Evolutionary conservation across 2,797 vertebrate species (phyloP).

Genomic region (Urocyon cinereoargenteus): DNA sequence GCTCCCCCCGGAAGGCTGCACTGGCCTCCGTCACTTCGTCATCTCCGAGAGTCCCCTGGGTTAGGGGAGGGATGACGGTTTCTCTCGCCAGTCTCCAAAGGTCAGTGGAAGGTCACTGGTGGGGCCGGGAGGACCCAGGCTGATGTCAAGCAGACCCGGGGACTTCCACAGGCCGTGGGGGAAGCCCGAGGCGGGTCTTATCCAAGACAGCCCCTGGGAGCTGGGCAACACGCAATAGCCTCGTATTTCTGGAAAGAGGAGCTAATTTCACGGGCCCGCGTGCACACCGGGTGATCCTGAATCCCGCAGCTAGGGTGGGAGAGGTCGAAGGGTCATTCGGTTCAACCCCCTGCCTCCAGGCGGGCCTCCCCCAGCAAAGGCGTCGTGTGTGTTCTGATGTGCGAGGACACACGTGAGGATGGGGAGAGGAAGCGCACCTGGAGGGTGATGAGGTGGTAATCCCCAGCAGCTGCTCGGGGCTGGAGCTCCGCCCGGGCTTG

Average conservation of each 20-base stretch:
- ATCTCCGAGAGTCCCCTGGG: conserved; percentile 41
- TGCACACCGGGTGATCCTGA: not conserved
- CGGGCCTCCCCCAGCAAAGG: not conserved
- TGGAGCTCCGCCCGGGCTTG: too few species aligned
- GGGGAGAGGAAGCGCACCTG: not conserved
- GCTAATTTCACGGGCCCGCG: not conserved
- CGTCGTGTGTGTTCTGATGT: not conserved
- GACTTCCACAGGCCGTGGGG: conserved; percentile 21
- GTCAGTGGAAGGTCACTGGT: conserved; percentile 66
- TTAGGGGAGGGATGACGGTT: conserved; percentile 56
- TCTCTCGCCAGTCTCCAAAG: not conserved
- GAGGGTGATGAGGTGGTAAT: not conserved
- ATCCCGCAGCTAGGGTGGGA: not conserved
- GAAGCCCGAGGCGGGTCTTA: not conserved
- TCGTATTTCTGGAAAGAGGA: not conserved
- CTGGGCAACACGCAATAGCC: not conserved
- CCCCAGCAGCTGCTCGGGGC: not conserved
- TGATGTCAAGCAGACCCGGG: conserved; percentile 65
- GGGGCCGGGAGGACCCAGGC: not conserved
- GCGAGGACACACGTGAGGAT: not conserved
- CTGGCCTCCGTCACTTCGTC: conserved; percentile 60
- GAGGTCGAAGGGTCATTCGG: conserved; percentile 12
- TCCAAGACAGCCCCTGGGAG: conserved; percentile 46
- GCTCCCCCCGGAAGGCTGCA: not conserved
- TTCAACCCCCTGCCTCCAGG: not conserved